A percentile compares a stretch with the other conserved stretches of the same genome.
Conservation (phyloP, 1,140 invertebrate genomes). For the Melitaea cinxia region DNA sequence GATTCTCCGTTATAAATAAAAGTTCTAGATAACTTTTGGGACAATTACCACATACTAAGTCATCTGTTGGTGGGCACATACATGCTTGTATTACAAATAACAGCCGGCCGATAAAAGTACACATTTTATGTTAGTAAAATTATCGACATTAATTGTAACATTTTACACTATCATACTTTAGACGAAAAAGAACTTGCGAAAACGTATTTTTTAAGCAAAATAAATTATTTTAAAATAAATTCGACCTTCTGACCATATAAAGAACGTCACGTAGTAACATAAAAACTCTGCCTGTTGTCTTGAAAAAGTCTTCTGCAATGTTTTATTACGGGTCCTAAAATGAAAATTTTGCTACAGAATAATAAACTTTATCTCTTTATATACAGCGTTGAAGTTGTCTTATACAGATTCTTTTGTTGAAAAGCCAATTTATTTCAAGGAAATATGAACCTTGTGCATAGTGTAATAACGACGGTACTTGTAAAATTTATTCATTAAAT, state of each 20-base stretch:
- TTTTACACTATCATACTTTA: no score
- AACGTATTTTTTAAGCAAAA: no score
- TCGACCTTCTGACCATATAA: not conserved
- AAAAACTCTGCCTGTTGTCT: conserved; percentile 10
- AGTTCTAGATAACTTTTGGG: no score
- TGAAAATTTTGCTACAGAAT: not conserved
- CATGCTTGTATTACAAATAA: no score
- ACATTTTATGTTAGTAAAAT: no score
- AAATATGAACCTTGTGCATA: not conserved
- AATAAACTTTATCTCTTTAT: not conserved
- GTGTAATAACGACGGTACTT: not conserved
- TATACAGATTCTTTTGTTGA: not conserved
- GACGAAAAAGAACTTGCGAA: no score
- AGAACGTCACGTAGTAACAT: conserved; percentile 5
- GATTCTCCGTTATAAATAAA: no score
- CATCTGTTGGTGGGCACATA: no score
- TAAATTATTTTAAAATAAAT: not conserved
- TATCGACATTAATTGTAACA: no score
- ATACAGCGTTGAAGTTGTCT: not conserved
- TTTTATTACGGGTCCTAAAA: not conserved
- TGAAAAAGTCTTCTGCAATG: not conserved
- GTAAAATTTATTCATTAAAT: not conserved
- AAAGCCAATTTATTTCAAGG: not conserved
- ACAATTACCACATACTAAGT: no score
- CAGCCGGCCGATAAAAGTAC: no score